Percentiles rank a stretch among this genome's conserved stretches.
phyloP scores from a whole-genome alignment of 2,113 vertebrate species.

The Amphiprion percula region DNA sequence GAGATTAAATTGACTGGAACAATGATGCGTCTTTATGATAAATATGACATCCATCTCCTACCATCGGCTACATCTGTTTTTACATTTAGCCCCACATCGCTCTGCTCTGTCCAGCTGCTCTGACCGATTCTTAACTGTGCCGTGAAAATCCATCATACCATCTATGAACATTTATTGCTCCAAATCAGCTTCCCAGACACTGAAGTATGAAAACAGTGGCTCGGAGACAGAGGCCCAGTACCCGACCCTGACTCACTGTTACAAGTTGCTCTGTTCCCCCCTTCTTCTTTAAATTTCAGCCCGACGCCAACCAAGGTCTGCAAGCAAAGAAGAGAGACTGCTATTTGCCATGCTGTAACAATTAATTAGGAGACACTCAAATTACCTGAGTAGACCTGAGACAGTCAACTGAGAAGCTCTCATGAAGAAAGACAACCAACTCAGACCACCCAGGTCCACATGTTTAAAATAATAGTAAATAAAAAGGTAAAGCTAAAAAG shows the following conservation, averaged over 20 bases:
- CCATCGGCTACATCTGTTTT: slow-evolving; percentile 69
- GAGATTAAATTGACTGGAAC: slow-evolving; percentile 4
- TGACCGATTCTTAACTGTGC: slow-evolving; percentile 24
- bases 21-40: slow-evolving; percentile 40
- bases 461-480: slow-evolving; percentile 24
- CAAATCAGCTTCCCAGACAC: slow-evolving; percentile 67
- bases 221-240: slow-evolving; percentile 50
- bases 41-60: slow-evolving; percentile 26
- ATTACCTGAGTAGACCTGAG: slow-evolving; percentile 57
- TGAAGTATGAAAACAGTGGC: slow-evolving; percentile 64
- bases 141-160: slow-evolving; percentile 66
- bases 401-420: slow-evolving; percentile 49
- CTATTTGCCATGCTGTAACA: slow-evolving; percentile 64
- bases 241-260: slow-evolving; percentile 34
- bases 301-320: slow-evolving; percentile 45
- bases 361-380: slow-evolving; percentile 72
- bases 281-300: slow-evolving; percentile 50
- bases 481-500: slow-evolving; percentile 2
- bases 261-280: slow-evolving; percentile 3
- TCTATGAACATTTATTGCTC: slow-evolving; percentile 55
- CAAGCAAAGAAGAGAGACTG: slow-evolving; percentile 13
- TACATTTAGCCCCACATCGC: slow-evolving; percentile 23
- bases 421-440: slow-evolving; percentile 9
- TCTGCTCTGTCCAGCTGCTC: slow-evolving; percentile 37
- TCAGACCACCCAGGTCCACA: slow-evolving; percentile 65